Evolutionary conservation across 2,113 vertebrate genomes (phyloP), one percentile per base, ranked within the genome.

Genomic region (Heloderma charlesbogerti): DNA sequence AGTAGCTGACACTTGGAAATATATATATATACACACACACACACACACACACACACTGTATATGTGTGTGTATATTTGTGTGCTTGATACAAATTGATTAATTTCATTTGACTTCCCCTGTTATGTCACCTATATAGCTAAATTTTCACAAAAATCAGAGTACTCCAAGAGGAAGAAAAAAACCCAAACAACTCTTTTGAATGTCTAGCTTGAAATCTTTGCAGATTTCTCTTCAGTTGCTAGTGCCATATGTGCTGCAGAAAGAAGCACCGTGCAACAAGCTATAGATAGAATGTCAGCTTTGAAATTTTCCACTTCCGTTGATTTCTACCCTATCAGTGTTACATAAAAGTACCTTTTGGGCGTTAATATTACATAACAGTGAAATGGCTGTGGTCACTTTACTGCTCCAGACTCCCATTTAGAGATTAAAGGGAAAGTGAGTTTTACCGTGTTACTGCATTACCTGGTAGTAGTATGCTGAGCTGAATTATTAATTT

Each of bases 401-500:
- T 95, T 96, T 95, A 96, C 96, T 94, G 94, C 95, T 97, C 97
- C 93, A 94, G 95, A 95, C 83, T 81, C 5, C 93, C 95, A 13
- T 96, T 94, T 97, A 96, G 95, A 96, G 95, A 95, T 96, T 88
- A 93, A 96, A 95, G 83, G 85, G 88, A 88, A 94, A 95, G 92
- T 91, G 92, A 92, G 95, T 95, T 96, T 96, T 92, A 15, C 94
- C 92, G 94, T 97, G 97, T 98, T 98, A 98, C 98, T 98, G 97
- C 95, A 96, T 98, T 98, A 99, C 98, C 99, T 99, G 98, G 98
- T 98, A n/a, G 98, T 98, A 98, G 98, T 98, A 98, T 97, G 97
- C 97, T 94, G 90, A 90, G 87, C 88, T 99, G 97, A 98, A 99
- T 99, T 98, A 99, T 98, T 98, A 96, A 99, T 98, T 96, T 94